phyloP scores from a whole-genome alignment of 2,797 vertebrate genomes.

The Gambusia yucatana region DNA sequence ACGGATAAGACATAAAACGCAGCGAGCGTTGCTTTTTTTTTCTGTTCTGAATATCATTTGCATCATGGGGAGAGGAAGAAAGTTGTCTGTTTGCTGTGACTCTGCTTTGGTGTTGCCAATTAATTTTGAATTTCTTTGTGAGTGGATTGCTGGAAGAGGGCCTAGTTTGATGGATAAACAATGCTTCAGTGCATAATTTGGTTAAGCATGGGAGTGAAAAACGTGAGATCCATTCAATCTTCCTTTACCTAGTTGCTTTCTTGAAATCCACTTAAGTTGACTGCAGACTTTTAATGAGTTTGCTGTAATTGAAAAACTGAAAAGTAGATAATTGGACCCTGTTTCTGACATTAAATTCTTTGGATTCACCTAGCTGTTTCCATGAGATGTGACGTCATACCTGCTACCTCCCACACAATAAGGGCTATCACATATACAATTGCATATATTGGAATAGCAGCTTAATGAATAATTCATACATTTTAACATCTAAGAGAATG shows the following conservation, averaged over 20 bases:
- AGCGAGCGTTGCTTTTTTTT: constrained; percentile 27
- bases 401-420: constrained; percentile 45
- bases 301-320: constrained; percentile 42
- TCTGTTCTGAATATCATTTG: constrained; percentile 48
- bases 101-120: constrained; percentile 76
- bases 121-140: constrained; percentile 75
- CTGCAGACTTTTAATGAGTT: constrained; percentile 58
- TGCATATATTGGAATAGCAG: constrained; percentile 77
- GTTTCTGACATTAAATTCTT: constrained; percentile 28
- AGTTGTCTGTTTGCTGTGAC: constrained; percentile 59
- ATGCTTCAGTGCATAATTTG: constrained; percentile 78
- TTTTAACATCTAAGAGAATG: constrained; percentile 76
- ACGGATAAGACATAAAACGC: constrained; percentile 64
- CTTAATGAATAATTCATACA: constrained; percentile 79
- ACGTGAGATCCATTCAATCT: constrained; percentile 60
- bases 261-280: constrained; percentile 59
- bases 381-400: constrained; percentile 27
- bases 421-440: constrained; percentile 59
- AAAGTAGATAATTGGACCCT: constrained; percentile 49
- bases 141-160: constrained; percentile 69
- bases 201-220: constrained; percentile 55
- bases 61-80: constrained; percentile 60
- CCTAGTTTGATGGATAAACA: constrained; percentile 79
- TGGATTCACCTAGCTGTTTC: constrained; percentile 14
- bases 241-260: constrained; percentile 56